Evolutionary conservation across 2,797 vertebrate species (phyloP).

Genomic region (Myripristis murdjan): DNA sequence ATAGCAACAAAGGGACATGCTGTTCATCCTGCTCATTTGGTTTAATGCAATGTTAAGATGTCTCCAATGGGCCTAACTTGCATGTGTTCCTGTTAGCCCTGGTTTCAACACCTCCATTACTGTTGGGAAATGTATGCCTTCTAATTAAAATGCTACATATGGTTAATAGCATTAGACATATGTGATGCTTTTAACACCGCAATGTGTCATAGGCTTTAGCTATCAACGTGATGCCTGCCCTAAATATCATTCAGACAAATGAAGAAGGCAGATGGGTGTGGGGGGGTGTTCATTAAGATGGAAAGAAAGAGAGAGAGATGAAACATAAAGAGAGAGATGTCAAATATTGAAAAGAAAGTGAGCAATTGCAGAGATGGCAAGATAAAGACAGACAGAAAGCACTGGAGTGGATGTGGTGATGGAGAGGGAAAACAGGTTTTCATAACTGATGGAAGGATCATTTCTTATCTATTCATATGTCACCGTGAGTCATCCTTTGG

Average conservation of each 20-base stretch:
- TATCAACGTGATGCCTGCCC: conserved; percentile 47
- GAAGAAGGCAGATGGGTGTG: conserved; percentile 33
- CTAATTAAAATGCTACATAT: conserved; percentile 57
- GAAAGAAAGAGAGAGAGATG: not conserved
- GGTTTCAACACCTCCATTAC: conserved; percentile 31
- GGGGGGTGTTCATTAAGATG: conserved; percentile 31
- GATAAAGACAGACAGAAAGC: conserved; percentile 23
- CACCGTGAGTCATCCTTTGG: conserved; percentile 75
- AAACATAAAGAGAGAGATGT: conserved; percentile 19
- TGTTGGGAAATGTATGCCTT: conserved; percentile 19
- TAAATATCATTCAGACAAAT: conserved; percentile 64
- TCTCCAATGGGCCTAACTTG: conserved; percentile 40
- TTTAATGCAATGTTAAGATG: conserved; percentile 29
- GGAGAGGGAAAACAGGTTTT: conserved; percentile 40
- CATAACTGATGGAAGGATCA: conserved; percentile 61
- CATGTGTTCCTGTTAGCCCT: conserved; percentile 52
- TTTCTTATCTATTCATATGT: conserved; percentile 70
- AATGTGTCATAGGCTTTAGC: conserved; percentile 58
- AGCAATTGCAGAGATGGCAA: conserved; percentile 26
- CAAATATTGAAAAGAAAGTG: conserved; percentile 18
- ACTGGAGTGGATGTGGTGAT: conserved; percentile 20
- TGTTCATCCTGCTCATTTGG: conserved; percentile 35
- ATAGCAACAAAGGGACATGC: conserved; percentile 6
- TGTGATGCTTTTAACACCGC: conserved; percentile 46
- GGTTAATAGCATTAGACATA: conserved; percentile 61